Percentiles rank a stretch among this genome's conserved stretches.
These are phyloP conservation scores for Falco concolor DNA, from an alignment of 2,797 vertebrate genomes.

Conservation along the genomic window DNA sequence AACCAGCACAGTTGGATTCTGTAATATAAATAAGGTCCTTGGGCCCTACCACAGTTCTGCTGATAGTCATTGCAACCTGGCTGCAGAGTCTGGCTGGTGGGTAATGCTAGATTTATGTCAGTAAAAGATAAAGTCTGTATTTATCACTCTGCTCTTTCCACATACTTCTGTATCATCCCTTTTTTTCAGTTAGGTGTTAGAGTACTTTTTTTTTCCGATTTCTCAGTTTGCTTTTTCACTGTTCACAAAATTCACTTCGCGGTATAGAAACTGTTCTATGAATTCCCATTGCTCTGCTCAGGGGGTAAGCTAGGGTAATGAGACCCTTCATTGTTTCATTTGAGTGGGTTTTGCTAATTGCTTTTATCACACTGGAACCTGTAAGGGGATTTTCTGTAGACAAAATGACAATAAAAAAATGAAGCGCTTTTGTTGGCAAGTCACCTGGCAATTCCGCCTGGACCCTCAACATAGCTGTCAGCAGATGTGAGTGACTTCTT, in stretches of 20 bases:
- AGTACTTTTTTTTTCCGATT: not conserved
- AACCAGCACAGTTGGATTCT: not conserved
- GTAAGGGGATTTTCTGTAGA: not conserved
- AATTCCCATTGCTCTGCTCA: conserved; percentile 27
- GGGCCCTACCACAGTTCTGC: not conserved
- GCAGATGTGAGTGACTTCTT: conserved; percentile 13
- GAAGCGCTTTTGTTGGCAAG: not conserved
- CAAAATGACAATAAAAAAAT: conserved; percentile 42
- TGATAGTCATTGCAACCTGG: not conserved
- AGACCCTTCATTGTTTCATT: conserved; percentile 25
- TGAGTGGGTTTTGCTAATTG: conserved; percentile 52
- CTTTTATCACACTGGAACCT: conserved; percentile 37
- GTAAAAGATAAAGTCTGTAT: not conserved
- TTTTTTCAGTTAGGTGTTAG: not conserved
- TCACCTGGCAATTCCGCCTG: conserved; percentile 31
- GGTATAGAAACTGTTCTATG: not conserved
- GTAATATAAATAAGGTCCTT: not conserved
- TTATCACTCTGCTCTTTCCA: not conserved
- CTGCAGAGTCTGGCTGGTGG: not conserved
- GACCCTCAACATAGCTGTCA: not conserved
- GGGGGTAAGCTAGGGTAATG: not conserved
- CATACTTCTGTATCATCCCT: not conserved
- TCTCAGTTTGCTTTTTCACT: not conserved
- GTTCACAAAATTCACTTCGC: not conserved
- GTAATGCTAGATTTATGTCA: not conserved